Evolutionary conservation across 1,140 invertebrate species (phyloP).

Genomic region (Magallana angulata): DNA sequence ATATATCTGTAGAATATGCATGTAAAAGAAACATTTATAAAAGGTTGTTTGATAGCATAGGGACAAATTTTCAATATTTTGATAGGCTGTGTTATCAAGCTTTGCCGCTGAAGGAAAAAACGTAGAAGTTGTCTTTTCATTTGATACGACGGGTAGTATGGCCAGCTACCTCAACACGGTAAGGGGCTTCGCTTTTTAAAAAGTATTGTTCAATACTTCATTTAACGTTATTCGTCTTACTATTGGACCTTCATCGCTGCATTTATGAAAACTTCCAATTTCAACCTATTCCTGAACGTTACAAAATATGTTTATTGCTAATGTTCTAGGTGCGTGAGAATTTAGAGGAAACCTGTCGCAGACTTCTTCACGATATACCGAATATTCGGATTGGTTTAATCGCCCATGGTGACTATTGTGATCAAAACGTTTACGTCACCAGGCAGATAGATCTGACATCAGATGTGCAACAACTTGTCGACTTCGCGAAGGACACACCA

Average conservation of each 20-base stretch:
- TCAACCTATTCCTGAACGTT: not conserved
- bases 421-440: constrained; percentile 67
- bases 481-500: constrained; percentile 67
- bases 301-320: not conserved
- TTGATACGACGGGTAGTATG: constrained; percentile 77
- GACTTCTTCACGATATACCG: constrained; percentile 72
- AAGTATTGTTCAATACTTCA: not conserved
- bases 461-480: constrained; percentile 67
- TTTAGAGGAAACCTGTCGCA: constrained; percentile 67
- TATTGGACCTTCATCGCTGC: too few species aligned
- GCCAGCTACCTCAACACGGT: constrained; percentile 62
- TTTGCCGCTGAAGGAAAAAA: constrained; percentile 66
- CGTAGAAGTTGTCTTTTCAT: constrained; percentile 75
- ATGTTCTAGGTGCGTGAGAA: constrained; percentile 67
- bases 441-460: constrained; percentile 69
- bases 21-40: too few species aligned
- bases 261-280: not conserved
- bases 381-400: constrained; percentile 74
- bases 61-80: not conserved
- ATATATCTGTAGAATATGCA: too few species aligned
- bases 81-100: constrained; percentile 67
- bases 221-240: too few species aligned
- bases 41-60: not conserved
- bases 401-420: constrained; percentile 76
- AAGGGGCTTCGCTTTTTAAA: not conserved